phyloP scores from a whole-genome alignment of 2,888 invertebrate species.

The Ectemnius cavifrons region DNA sequence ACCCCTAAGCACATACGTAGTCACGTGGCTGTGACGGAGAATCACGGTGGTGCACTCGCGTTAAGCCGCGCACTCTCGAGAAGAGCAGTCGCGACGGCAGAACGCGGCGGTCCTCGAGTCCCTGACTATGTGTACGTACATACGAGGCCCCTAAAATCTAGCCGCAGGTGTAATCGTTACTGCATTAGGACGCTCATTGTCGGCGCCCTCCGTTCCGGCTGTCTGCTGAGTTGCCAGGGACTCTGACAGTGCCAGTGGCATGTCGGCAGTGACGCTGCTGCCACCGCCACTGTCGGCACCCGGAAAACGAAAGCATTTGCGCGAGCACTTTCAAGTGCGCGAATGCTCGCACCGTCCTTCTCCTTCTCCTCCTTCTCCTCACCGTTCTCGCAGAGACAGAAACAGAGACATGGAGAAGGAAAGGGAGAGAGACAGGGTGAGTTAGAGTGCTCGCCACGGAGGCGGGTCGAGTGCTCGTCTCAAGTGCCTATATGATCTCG shows the following conservation, averaged over 20 bases:
- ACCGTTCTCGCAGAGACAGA: conserved; percentile 8
- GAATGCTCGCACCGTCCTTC: conserved; percentile 43
- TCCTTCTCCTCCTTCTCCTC: conserved; percentile 5
- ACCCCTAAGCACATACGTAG: too few relatives aligned
- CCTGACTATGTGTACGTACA: background rate
- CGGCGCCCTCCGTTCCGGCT: conserved; percentile 27
- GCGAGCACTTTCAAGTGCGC: conserved; percentile 53
- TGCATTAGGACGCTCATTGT: conserved; percentile 55
- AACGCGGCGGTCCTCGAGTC: background rate
- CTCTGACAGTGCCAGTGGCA: conserved; percentile 1
- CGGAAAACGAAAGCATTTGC: conserved; percentile 55
- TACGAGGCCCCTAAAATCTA: conserved; percentile 32
- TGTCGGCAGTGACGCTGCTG: background rate
- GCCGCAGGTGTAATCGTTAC: conserved; percentile 53
- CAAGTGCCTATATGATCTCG: conserved; percentile 45
- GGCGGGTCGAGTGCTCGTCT: conserved; percentile 55
- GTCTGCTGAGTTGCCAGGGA: conserved; percentile 8
- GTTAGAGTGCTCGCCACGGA: conserved; percentile 32
- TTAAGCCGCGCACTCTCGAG: conserved; percentile 10
- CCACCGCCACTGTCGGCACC: conserved; percentile 1
- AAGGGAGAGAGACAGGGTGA: too few relatives aligned
- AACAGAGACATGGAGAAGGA: too few relatives aligned
- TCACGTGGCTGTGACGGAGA: too few relatives aligned
- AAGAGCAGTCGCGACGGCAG: background rate
- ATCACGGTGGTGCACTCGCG: conserved; percentile 1